Evolutionary conservation across 1,140 invertebrate genomes (phyloP), one percentile per base, ranked within the genome.

Genomic region (Metopolophium dirhodum): DNA sequence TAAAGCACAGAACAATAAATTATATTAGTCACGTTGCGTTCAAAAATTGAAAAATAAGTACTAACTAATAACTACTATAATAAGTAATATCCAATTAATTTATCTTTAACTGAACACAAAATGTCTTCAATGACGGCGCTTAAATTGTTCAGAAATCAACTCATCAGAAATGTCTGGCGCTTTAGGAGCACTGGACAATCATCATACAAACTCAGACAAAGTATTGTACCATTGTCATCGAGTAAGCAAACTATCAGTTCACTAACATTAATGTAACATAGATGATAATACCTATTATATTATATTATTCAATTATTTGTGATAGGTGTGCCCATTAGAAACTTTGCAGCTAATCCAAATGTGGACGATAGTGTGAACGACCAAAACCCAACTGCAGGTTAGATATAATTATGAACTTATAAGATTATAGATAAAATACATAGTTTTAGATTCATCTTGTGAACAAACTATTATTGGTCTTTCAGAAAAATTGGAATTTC

Each of bases 401-500:
- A 54, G 11, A 89, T 68, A 90, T 61, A 37, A 37, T 49, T 3
- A 61, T 30, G 26, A 20, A n/a, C 2, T 68, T 68, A n/a, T n/a
- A n/a, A 68, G 9, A 68, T 4, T n/a, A 30, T 4, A 4, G 30
- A 77, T 77, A n/a, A n/a, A n/a, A n/a, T 88, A 51, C 37, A 47
- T 37, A 20, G 14, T 54, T 41, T 14, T 8, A 30, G 47, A n/a
- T 22, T 47, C 7, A 30, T 3, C 22, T 3, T 11, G 37, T n/a
- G 0, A 47, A 83, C 1, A 35, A 30, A 45, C 49, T 49, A 51
- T n/a, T 68, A n/a, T 68, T 4, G 26, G 22, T 68, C 37, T 91
- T 83, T 54, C 49, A 93, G 94, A 94, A 90, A 94, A 94, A 82
- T 88, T 94, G 18, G 97, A 99, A 95, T 99, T 99, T 95, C 98